Percentiles rank a stretch among this genome's conserved stretches.
phyloP scores from a whole-genome alignment of 2,797 vertebrate genomes.

The Pelochelys cantorii region DNA sequence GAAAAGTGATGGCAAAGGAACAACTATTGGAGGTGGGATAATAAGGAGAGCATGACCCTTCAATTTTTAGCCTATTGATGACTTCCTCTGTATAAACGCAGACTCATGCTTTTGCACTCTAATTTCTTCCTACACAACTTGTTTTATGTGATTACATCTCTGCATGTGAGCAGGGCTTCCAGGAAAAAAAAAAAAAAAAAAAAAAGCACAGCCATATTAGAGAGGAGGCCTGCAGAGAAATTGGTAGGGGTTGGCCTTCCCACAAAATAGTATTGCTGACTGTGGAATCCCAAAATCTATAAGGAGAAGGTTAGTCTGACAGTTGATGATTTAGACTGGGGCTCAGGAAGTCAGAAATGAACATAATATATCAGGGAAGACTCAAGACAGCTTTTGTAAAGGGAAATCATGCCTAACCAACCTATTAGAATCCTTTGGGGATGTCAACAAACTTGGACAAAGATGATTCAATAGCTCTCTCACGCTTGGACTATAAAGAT shows the following conservation, averaged over 20 bases:
- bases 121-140: neutral
- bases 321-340: neutral
- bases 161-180: neutral
- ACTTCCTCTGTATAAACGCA: neutral
- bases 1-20: accelerated
- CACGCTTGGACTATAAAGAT: neutral
- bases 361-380: neutral
- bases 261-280: neutral
- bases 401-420: neutral
- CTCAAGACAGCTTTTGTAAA: neutral
- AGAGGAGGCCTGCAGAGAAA: neutral
- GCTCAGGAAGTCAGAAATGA: neutral
- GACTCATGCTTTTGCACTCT: neutral
- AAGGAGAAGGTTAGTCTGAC: neutral
- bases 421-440: neutral
- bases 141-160: neutral
- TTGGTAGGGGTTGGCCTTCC: slow-evolving; percentile 6
- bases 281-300: neutral
- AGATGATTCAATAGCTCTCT: neutral
- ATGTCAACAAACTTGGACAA: neutral
- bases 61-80: neutral
- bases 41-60: neutral
- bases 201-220: neutral
- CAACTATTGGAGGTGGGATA: neutral
- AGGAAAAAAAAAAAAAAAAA: too few relatives aligned